Conservation (phyloP, 2,888 invertebrate genomes). For the Stegophylla sp. region DNA sequence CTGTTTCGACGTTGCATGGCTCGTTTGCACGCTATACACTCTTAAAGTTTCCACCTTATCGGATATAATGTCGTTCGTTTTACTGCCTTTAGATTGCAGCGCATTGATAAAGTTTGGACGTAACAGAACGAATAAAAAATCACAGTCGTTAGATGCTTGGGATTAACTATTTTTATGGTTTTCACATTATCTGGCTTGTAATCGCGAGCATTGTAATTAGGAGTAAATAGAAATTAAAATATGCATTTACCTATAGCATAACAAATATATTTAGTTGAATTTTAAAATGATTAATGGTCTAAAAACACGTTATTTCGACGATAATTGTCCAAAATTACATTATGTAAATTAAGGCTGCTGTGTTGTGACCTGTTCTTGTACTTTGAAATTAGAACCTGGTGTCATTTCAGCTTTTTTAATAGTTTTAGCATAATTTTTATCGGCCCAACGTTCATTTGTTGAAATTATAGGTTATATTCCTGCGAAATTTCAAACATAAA, state of each 20-base stretch:
- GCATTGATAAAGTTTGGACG: conserved; percentile 18
- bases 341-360: too few relatives aligned
- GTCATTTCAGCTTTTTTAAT: too few relatives aligned
- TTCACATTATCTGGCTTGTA: conserved; percentile 6
- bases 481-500: too few relatives aligned
- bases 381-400: too few relatives aligned
- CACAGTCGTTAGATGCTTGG: not conserved
- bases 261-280: not conserved
- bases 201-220: conserved; percentile 32
- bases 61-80: conserved; percentile 40
- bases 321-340: not conserved
- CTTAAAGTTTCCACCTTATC: conserved; percentile 25
- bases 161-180: conserved; percentile 23
- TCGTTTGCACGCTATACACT: conserved; percentile 37
- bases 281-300: not conserved
- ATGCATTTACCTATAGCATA: not conserved
- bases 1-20: conserved; percentile 14
- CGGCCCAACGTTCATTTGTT: too few relatives aligned
- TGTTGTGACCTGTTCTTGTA: too few relatives aligned
- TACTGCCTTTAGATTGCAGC: not conserved
- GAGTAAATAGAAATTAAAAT: conserved; percentile 27
- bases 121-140: conserved; percentile 25
- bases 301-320: not conserved
- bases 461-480: too few relatives aligned
- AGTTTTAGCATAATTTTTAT: too few relatives aligned